Conservation (phyloP, 2,113 vertebrate species). For the Grallaria varia region DNA sequence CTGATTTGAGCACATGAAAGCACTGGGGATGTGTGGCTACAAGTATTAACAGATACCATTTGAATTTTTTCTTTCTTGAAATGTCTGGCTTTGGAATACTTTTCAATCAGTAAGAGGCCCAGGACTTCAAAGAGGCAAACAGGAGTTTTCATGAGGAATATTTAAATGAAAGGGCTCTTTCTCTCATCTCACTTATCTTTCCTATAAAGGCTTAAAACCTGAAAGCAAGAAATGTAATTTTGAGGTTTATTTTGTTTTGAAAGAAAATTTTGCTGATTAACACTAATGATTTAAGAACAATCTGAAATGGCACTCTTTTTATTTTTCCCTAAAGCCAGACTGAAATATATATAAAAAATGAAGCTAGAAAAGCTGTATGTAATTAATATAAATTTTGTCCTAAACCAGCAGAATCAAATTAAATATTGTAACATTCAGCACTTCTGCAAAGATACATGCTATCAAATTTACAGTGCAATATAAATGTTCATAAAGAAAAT, state of each 20-base stretch:
- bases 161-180: not conserved
- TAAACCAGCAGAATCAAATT: not conserved
- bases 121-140: not conserved
- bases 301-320: not conserved
- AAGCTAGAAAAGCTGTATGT: not conserved
- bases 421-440: not conserved
- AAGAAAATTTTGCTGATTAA: not conserved
- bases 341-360: not conserved
- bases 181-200: not conserved
- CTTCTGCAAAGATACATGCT: not conserved
- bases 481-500: not conserved
- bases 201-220: not conserved
- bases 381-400: not conserved
- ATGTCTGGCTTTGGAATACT: not conserved
- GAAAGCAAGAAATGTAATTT: not conserved
- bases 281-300: not conserved
- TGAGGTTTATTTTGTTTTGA: not conserved
- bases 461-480: not conserved
- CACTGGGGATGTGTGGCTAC: fast-evolving
- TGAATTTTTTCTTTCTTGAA: not conserved
- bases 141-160: not conserved
- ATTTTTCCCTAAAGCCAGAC: not conserved
- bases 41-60: not conserved
- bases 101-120: not conserved
- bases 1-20: not conserved